phyloP scores from a whole-genome alignment of 2,888 invertebrate genomes.

The Caradrina kadenii region DNA sequence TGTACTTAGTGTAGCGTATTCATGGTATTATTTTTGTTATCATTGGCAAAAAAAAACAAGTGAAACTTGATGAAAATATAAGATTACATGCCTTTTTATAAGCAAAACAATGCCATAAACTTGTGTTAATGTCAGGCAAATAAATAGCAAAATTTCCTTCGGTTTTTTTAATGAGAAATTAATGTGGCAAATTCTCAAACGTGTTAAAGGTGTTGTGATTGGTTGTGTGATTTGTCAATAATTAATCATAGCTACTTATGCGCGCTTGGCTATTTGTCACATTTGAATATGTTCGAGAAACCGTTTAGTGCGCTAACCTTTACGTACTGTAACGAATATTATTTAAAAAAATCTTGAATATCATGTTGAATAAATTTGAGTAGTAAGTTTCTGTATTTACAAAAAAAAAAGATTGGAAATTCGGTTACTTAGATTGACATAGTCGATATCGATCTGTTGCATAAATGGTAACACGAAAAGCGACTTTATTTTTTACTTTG shows the following conservation, averaged over 20 bases:
- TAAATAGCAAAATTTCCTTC: no score
- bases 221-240: no score
- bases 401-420: background rate
- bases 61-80: background rate
- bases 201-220: no score
- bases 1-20: background rate
- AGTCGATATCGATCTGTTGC: slow-evolving; percentile 9
- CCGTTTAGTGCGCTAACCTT: no score
- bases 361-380: no score
- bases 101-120: background rate
- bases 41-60: background rate
- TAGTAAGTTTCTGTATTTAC: background rate
- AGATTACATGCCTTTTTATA: background rate
- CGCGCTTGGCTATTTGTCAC: no score
- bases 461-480: background rate
- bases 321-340: no score
- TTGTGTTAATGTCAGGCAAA: background rate
- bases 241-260: no score
- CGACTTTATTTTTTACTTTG: no score
- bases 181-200: no score
- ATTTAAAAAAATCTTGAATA: no score
- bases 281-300: no score
- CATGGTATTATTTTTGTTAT: background rate
- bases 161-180: background rate
- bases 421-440: background rate